Evolutionary conservation across 2,113 vertebrate genomes (phyloP), one percentile per base, ranked within the genome.

Genomic region (Lophura nycthemera): DNA sequence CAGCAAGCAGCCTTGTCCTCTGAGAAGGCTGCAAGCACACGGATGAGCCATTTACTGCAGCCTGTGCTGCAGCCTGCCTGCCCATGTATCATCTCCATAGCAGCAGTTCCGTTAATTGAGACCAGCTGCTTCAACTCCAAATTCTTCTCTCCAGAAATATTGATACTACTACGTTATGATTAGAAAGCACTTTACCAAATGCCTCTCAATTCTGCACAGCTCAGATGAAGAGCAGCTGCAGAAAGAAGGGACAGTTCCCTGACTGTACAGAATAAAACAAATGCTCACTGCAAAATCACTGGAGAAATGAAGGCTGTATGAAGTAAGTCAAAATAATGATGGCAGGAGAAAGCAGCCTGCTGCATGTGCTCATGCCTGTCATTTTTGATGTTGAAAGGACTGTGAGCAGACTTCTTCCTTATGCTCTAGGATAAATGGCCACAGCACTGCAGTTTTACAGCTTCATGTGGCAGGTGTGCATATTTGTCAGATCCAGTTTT

Each of bases 121-220:
- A 95, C 94, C 97, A 97, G 97, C 96, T 97, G 97, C 96, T 96
- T 80, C 95, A 75, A 78, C 95, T 96, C 96, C 93, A 94, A 93
- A 96, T 70, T 88, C 92, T 97, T 96, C 95, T 96, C 96, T 97
- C 95, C 96, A 96, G 94, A 97, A 97, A 96, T 96, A 97, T 96
- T 83, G 84, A 96, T 97, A 95, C 93, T 88, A 96, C 32, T 65
- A 72, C 24, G 12, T 94, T 95, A 90, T 95, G 93, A 97, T 97
- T 97, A 96, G 95, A 96, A 96, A 96, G 95, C 95, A 94, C 96
- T 97, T 97, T 90, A 93, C 88, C 97, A 96, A 97, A 95, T 96
- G 94, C 86, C 86, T 96, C 93, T 94, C 93, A 88, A 83, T 96
- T 96, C 95, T 91, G 86, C 82, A 75, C 86, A 82, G 88, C 91